phyloP scores from a whole-genome alignment of 2,888 invertebrate species.

The Pseudococcus jackbeardsleyi region DNA sequence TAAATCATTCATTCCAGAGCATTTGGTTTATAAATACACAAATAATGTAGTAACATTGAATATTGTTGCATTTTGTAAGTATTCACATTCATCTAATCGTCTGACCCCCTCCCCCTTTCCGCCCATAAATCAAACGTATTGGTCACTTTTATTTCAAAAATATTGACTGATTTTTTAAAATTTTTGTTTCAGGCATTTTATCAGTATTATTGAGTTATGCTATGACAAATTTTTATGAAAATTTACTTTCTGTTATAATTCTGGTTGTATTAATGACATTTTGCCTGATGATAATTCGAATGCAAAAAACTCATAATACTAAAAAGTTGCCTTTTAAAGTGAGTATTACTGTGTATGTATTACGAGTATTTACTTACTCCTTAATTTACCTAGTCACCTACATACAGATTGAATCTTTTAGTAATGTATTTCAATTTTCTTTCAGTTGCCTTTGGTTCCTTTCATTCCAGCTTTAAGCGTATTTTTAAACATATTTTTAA shows the following conservation, averaged over 20 bases:
- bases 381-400: no score
- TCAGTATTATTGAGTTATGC: conserved; percentile 43
- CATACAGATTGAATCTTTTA: no score
- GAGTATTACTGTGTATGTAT: background rate
- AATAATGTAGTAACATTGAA: conserved; percentile 6
- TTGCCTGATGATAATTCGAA: conserved; percentile 67
- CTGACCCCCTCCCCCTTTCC: no score
- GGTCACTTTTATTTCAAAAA: no score
- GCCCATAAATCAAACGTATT: no score
- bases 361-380: no score
- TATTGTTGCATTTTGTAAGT: conserved; percentile 27
- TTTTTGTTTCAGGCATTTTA: conserved; percentile 54
- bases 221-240: conserved; percentile 1
- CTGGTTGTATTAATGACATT: conserved; percentile 18
- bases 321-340: conserved; percentile 48
- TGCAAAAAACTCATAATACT: background rate
- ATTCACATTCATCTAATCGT: background rate
- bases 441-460: conserved; percentile 86
- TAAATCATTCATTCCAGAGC: background rate
- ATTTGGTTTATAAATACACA: conserved; percentile 28
- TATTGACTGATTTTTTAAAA: background rate
- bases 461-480: conserved; percentile 85
- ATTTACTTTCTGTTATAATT: background rate
- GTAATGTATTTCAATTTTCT: background rate
- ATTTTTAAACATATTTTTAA: conserved; percentile 85